Evolutionary conservation across 2,797 vertebrate species (phyloP).

Genomic region (Myoxocephalus aenaeus): DNA sequence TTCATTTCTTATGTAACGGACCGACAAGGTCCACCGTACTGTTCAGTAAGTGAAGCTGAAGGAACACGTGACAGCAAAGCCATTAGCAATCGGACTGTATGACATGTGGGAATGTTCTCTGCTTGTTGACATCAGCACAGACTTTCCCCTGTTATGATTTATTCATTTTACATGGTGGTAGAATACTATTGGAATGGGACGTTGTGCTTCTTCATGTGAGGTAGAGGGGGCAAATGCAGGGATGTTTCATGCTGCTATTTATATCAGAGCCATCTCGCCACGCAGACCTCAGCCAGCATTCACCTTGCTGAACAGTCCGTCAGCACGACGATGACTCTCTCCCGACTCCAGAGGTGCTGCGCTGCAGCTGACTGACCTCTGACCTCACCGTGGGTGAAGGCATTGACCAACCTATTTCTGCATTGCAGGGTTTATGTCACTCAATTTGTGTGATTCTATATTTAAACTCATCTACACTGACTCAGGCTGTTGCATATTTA

Average conservation of each 20-base stretch:
- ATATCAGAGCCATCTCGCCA: conserved; percentile 16
- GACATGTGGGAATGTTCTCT: conserved; percentile 49
- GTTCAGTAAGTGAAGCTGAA: conserved; percentile 42
- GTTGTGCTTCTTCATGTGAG: conserved; percentile 29
- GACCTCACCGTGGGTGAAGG: conserved; percentile 5
- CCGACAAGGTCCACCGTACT: conserved; percentile 29
- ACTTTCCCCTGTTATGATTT: conserved; percentile 67
- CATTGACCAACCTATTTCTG: conserved; percentile 13
- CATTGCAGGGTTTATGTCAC: neutral
- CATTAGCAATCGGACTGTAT: conserved; percentile 58
- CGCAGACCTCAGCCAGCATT: neutral
- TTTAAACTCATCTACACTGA: neutral
- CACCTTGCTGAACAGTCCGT: conserved; percentile 3
- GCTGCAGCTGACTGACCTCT: conserved; percentile 21
- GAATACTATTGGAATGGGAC: conserved; percentile 44
- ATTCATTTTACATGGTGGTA: conserved; percentile 67
- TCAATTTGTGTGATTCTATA: conserved; percentile 7
- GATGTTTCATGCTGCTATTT: conserved; percentile 56
- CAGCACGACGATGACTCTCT: conserved; percentile 16
- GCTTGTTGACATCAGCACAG: conserved; percentile 56
- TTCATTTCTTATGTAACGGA: conserved; percentile 53
- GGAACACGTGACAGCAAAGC: conserved; percentile 40
- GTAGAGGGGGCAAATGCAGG: conserved; percentile 2
- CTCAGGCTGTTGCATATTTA: neutral
- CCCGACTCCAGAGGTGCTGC: neutral